Conservation (phyloP, 1,140 invertebrate genomes). For the Drosophila truncata region DNA sequence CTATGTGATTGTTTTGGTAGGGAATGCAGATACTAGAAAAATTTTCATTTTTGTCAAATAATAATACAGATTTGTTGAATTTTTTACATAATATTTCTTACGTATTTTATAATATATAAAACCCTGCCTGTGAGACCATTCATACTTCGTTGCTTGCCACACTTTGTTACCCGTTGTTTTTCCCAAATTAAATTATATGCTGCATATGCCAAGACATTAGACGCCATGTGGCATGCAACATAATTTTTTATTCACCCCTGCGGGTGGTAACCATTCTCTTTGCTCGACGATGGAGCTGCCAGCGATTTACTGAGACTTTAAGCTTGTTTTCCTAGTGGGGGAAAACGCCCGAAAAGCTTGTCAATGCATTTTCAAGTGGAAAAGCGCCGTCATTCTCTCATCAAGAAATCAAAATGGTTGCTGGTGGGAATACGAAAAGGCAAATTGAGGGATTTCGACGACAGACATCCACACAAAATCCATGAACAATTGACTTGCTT, state of each 20-base stretch:
- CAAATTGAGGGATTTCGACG: slow-evolving; percentile 6
- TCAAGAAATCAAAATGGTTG: slow-evolving; percentile 1
- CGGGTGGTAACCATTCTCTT: slow-evolving; percentile 23
- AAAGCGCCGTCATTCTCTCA: not conserved
- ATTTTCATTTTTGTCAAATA: not conserved
- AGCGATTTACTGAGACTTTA: slow-evolving; percentile 36
- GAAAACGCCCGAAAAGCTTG: slow-evolving; percentile 16
- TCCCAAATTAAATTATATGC: slow-evolving; percentile 68
- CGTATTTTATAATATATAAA: not conserved
- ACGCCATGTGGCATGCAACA: slow-evolving; percentile 73
- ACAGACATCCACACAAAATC: slow-evolving; percentile 1
- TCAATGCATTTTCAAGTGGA: slow-evolving; percentile 27
- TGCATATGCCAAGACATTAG: slow-evolving; percentile 48
- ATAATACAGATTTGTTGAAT: not conserved
- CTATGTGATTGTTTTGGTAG: not conserved
- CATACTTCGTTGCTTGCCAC: not conserved
- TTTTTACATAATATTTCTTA: not conserved
- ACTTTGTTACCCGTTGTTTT: slow-evolving; percentile 17
- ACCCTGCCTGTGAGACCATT: not conserved
- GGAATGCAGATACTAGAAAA: not conserved
- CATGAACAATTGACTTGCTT: slow-evolving; percentile 15
- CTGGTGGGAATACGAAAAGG: not conserved
- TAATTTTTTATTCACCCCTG: slow-evolving; percentile 75
- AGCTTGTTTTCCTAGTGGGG: not conserved
- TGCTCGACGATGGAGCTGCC: not conserved